A percentile compares a stretch with the other conserved stretches of the same genome.
These are phyloP conservation scores for Nanorana parkeri DNA, from an alignment of 2,113 vertebrate species.

Conservation along the genomic window DNA sequence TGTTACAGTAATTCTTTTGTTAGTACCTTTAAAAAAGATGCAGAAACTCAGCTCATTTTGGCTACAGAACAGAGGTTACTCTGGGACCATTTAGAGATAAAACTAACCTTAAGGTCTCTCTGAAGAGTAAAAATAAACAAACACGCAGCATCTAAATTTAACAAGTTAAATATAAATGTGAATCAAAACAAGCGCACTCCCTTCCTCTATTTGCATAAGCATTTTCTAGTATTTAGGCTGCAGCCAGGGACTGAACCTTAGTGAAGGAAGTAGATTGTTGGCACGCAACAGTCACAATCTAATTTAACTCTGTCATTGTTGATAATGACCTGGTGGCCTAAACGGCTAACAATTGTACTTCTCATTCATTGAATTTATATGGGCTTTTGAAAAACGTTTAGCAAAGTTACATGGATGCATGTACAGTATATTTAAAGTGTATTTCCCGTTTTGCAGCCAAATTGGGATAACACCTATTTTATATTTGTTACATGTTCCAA, in stretches of 20 bases:
- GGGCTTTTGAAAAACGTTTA: no score
- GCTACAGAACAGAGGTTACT: not conserved
- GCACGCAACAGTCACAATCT: not conserved
- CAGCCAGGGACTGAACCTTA: not conserved
- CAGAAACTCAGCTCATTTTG: not conserved
- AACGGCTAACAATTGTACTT: not conserved
- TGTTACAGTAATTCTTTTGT: no score
- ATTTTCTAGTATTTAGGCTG: not conserved
- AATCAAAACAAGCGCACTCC: constrained; percentile 35
- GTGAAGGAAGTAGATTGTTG: constrained; percentile 30
- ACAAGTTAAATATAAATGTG: constrained; percentile 36
- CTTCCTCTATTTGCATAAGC: constrained; percentile 14
- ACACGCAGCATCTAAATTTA: constrained; percentile 17
- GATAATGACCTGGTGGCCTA: not conserved
- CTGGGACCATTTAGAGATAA: constrained; percentile 4
- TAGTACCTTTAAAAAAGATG: not conserved
- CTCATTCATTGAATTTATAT: no score
- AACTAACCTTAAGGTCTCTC: not conserved
- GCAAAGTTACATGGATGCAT: no score
- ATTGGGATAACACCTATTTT: no score
- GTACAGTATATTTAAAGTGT: no score
- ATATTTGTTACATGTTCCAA: no score
- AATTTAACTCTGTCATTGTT: constrained; percentile 5
- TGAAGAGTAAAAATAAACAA: constrained; percentile 18
- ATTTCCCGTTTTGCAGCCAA: no score